Evolutionary conservation across 92 coral and sea anemone genomes (phyloP).

Genomic region (Muricea muricata): DNA sequence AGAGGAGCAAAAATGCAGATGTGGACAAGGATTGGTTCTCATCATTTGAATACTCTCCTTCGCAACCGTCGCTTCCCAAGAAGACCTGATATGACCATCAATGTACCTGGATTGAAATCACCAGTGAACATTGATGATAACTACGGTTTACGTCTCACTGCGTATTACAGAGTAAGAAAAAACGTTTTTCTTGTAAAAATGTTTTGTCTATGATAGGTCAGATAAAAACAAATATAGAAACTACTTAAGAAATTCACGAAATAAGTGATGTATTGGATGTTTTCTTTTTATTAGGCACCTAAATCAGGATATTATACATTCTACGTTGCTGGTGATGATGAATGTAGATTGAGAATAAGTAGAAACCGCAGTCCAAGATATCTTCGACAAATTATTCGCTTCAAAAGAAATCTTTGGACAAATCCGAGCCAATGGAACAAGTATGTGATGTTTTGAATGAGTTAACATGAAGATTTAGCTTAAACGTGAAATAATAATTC

Average conservation of each 20-base stretch:
- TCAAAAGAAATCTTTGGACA: background rate
- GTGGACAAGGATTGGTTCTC: background rate
- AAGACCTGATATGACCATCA: slow-evolving; percentile 4
- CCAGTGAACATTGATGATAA: slow-evolving; percentile 28
- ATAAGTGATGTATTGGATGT: too few relatives aligned
- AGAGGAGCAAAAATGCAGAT: background rate
- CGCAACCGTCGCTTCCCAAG: background rate
- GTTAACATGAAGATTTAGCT: background rate
- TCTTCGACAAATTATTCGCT: background rate
- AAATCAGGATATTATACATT: slow-evolving; percentile 51
- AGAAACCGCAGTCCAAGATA: slow-evolving; percentile 26
- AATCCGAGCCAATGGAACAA: background rate
- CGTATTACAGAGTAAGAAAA: slow-evolving; percentile 58
- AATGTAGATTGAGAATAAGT: slow-evolving; percentile 63
- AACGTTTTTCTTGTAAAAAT: background rate
- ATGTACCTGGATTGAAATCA: background rate
- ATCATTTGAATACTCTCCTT: background rate
- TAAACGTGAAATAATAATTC: too few relatives aligned
- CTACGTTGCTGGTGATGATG: slow-evolving; percentile 60
- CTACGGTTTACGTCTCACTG: slow-evolving; percentile 56
- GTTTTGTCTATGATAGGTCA: background rate
- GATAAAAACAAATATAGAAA: too few relatives aligned
- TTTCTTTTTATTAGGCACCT: slow-evolving; percentile 50
- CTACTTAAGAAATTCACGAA: too few relatives aligned
- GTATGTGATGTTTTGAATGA: background rate